Base-by-base conservation (phyloP, 2,888 invertebrate species). In the Andrena dorsata region DNA sequence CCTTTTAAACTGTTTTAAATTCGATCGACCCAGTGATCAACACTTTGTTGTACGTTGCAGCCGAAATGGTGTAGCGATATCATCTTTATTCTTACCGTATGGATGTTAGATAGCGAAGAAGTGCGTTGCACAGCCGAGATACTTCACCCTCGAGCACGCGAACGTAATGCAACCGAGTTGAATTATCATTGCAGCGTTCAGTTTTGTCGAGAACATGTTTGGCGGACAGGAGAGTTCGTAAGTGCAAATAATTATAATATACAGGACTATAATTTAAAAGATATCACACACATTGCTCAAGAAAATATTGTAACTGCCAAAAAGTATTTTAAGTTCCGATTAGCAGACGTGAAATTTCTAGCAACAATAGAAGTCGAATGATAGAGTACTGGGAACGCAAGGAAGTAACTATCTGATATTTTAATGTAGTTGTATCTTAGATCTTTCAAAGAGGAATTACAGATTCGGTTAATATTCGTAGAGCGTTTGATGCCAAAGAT, bases 291-390 rank as follows among this genome's bases (percentile, higher is more conserved):
- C 53, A 73, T 80, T 80, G 80, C 80, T 80, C 80, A 80, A 80
- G 56, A 80, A 53, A 28, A 80, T 49, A 66, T 73, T 63, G 61
- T 80, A 80, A 80, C 80, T 80, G 80, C 80, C 80, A 80, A 80
- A 68, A 64, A 60, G 51, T 80, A 80, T 66, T 80, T 80, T 80
- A 73, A 73, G 73, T 80, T 80, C 49, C 23, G 20, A 63, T 80
- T 80, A 80, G 80, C 80, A 35, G 35, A 5, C 73, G 53, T 53
- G 58, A 65, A 49, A 65, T 53, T 80, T 51, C 32, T 79, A 80
- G 41, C 51, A 65, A 26, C 73, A 65, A 68, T 56, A 72, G 60
- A 49, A 69, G n/a, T 13, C 10, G 32, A 63, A n/a, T 30, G 16
- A 23, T 16, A 8, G 51, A 72, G 3, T 79, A 68, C 23, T 49